These are phyloP conservation scores for Ramphastos sulfuratus DNA, from an alignment of 2,113 vertebrate species.

Conservation along the genomic window DNA sequence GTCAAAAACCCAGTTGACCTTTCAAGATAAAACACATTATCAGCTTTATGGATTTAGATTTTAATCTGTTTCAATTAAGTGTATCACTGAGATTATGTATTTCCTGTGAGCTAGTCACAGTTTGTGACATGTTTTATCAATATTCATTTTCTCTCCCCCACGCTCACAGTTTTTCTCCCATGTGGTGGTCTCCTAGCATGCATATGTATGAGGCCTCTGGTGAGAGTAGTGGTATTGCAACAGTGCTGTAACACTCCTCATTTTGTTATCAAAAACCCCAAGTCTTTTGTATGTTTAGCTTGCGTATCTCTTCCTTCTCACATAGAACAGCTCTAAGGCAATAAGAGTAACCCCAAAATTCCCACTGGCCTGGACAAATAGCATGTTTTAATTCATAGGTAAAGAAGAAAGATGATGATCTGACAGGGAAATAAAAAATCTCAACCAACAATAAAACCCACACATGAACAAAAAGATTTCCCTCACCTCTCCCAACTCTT, in stretches of 20 bases:
- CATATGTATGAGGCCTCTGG: slow-evolving; percentile 4
- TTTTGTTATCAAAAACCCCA: slow-evolving; percentile 10
- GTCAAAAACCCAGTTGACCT: slow-evolving; percentile 72
- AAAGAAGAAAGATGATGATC: background rate
- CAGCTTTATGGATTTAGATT: slow-evolving; percentile 62
- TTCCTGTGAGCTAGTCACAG: slow-evolving; percentile 39
- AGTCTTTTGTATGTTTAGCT: background rate
- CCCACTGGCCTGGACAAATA: slow-evolving; percentile 7
- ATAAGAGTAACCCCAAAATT: slow-evolving; percentile 7
- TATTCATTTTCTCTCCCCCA: background rate
- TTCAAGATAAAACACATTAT: slow-evolving; percentile 61
- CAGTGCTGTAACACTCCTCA: background rate
- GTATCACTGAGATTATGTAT: slow-evolving; percentile 1
- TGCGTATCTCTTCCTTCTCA: background rate
- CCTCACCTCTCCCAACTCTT: background rate
- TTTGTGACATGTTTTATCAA: slow-evolving; percentile 9
- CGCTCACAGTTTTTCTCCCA: background rate
- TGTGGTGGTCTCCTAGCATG: background rate
- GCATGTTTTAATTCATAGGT: background rate
- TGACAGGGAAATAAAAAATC: background rate
- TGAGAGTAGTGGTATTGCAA: background rate
- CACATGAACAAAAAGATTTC: background rate
- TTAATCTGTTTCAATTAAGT: slow-evolving; percentile 61
- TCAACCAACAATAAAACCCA: background rate
- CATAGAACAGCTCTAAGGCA: slow-evolving; percentile 39